A percentile compares a stretch with the other conserved stretches of the same genome.
phyloP scores from a whole-genome alignment of 1,140 invertebrate genomes.

The Penaeus indicus region DNA sequence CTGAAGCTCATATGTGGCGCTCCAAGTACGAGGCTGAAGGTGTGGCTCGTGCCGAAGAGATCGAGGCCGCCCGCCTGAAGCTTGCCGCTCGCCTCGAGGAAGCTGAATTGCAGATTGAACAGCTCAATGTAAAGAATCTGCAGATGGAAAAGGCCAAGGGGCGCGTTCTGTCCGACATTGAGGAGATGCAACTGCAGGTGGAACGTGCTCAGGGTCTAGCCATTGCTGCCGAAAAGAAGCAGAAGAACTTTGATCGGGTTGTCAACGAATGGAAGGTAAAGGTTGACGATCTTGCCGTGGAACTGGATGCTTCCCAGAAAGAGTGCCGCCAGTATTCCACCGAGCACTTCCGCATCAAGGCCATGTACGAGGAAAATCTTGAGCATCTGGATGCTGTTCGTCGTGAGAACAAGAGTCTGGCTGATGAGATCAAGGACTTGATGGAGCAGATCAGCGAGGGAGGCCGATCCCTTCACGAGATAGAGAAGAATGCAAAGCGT shows the following conservation, averaged over 20 bases:
- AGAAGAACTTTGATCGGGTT: slow-evolving; percentile 58
- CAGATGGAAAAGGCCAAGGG: slow-evolving; percentile 77
- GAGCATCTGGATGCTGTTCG: slow-evolving; percentile 97
- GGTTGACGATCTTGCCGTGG: slow-evolving; percentile 95
- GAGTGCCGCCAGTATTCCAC: slow-evolving; percentile 53
- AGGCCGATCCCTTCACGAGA: slow-evolving; percentile 74
- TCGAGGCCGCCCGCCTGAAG: slow-evolving; percentile 57
- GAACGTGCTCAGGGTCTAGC: slow-evolving; percentile 61
- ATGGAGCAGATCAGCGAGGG: slow-evolving; percentile 71
- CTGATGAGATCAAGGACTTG: slow-evolving; percentile 57
- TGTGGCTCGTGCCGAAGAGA: slow-evolving; percentile 52
- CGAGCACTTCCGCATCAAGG: slow-evolving; percentile 59
- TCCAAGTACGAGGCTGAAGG: slow-evolving; percentile 56
- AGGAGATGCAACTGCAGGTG: slow-evolving; percentile 76
- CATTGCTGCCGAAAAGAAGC: slow-evolving; percentile 68
- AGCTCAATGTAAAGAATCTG: slow-evolving; percentile 70
- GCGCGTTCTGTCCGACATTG: slow-evolving; percentile 74
- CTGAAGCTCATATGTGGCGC: slow-evolving; percentile 55
- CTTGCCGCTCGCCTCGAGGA: slow-evolving; percentile 54
- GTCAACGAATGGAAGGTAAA: slow-evolving; percentile 67
- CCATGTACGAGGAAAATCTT: slow-evolving; percentile 74
- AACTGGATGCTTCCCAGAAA: slow-evolving; percentile 83
- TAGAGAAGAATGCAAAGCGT: slow-evolving; percentile 75
- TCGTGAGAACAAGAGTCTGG: slow-evolving; percentile 77
- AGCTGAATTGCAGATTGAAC: slow-evolving; percentile 56